These are phyloP conservation scores for Mastomys coucha DNA, from an alignment of 2,113 vertebrate genomes.

Conservation along the genomic window DNA sequence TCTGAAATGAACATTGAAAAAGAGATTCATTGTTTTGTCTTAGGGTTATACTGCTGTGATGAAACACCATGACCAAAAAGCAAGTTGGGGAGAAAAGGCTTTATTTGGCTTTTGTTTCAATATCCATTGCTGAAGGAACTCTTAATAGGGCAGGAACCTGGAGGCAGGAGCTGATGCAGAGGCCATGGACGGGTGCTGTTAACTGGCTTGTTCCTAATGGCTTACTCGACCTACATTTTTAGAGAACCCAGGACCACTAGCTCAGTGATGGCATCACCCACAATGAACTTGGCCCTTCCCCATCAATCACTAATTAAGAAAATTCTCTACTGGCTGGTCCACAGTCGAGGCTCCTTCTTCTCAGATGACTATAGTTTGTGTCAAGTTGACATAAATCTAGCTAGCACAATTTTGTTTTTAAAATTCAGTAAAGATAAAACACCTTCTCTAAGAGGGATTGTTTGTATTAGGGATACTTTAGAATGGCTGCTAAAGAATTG, in stretches of 20 bases:
- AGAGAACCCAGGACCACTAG: background rate
- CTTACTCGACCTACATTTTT: too few species aligned
- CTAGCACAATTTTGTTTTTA: background rate
- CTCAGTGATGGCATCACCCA: accelerated
- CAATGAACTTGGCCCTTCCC: background rate
- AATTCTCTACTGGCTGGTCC: background rate
- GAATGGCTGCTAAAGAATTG: background rate
- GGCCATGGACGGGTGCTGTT: background rate
- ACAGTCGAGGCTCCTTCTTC: background rate
- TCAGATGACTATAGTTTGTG: background rate
- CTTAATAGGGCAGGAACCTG: background rate
- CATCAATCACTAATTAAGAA: background rate
- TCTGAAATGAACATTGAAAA: conserved; percentile 43
- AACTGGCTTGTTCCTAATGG: background rate
- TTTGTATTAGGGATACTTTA: conserved; percentile 1
- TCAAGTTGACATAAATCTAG: background rate
- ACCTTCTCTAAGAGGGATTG: background rate
- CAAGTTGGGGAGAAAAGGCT: background rate
- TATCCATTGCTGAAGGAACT: background rate
- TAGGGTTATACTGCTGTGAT: background rate
- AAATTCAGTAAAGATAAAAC: conserved; percentile 35
- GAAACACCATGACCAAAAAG: background rate
- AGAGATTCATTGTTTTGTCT: background rate
- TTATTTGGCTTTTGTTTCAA: background rate
- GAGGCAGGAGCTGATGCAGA: background rate